A percentile compares a stretch with the other conserved stretches of the same genome.
These are phyloP conservation scores for Silurus glanis DNA, from an alignment of 2,113 vertebrate genomes.

Conservation along the genomic window DNA sequence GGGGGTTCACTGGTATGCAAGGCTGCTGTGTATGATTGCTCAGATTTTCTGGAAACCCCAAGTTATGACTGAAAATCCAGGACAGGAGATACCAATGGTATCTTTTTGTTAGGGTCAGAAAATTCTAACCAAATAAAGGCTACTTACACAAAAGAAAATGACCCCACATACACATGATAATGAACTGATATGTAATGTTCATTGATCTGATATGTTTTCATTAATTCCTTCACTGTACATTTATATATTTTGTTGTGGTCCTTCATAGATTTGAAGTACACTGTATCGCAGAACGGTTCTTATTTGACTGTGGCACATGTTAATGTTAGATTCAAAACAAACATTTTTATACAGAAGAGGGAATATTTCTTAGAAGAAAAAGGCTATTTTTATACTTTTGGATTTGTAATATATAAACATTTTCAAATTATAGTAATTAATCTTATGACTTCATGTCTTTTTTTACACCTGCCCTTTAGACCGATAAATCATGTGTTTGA, in stretches of 20 bases:
- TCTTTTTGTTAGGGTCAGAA: background rate
- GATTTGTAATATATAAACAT: conserved; percentile 72
- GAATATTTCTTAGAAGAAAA: conserved; percentile 61
- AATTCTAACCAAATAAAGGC: conserved; percentile 21
- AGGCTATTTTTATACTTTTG: conserved; percentile 78
- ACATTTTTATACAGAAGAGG: conserved; percentile 42
- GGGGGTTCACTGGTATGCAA: conserved; percentile 91
- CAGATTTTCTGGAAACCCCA: conserved; percentile 76
- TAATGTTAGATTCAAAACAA: conserved; percentile 16
- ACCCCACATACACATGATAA: background rate
- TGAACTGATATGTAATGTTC: conserved; percentile 24
- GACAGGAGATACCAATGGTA: background rate
- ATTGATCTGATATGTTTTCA: too few relatives aligned
- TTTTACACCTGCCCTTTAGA: conserved; percentile 42
- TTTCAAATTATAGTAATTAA: conserved; percentile 59
- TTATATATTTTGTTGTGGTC: conserved; percentile 2
- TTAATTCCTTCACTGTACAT: conserved; percentile 24
- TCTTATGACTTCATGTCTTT: conserved; percentile 49
- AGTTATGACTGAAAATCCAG: conserved; percentile 64
- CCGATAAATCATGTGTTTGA: conserved; percentile 46
- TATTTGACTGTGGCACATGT: conserved; percentile 21
- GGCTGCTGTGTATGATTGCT: conserved; percentile 83
- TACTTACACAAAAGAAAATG: conserved; percentile 13
- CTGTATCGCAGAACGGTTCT: conserved; percentile 21
- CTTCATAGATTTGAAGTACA: conserved; percentile 31